Percentiles rank a stretch among this genome's conserved stretches.
phyloP scores from a whole-genome alignment of 2,888 invertebrate species.

The Tenthredo amoena region DNA sequence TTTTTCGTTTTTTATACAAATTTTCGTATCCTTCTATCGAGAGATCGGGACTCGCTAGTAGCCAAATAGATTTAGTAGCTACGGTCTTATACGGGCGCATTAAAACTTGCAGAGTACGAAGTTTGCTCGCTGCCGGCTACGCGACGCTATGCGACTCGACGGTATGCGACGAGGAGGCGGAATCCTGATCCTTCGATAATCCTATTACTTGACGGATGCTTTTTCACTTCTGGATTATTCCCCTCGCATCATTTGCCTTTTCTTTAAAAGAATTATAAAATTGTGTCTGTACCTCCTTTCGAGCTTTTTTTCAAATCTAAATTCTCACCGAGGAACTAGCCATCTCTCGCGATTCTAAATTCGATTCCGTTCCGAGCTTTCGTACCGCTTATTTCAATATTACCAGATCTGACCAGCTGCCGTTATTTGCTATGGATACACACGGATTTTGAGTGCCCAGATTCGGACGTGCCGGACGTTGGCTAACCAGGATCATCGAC shows the following conservation, averaged over 20 bases:
- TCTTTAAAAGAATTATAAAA: neutral
- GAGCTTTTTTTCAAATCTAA: neutral
- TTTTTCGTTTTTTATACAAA: neutral
- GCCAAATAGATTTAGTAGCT: conserved; percentile 17
- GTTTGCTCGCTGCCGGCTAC: conserved; percentile 16
- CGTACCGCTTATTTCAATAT: conserved; percentile 66
- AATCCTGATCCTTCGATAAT: conserved; percentile 42
- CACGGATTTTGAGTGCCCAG: conserved; percentile 55
- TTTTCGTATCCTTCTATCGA: neutral
- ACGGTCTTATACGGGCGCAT: conserved; percentile 41
- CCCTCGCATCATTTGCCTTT: conserved; percentile 12
- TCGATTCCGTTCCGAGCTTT: neutral
- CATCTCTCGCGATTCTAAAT: neutral
- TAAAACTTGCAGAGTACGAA: conserved; percentile 49
- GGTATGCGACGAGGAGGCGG: neutral
- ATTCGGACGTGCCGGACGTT: conserved; percentile 66
- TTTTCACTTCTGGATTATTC: conserved; percentile 11
- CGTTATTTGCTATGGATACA: conserved; percentile 66
- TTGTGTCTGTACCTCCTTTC: neutral
- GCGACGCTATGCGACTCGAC: too few species aligned
- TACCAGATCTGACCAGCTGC: conserved; percentile 62
- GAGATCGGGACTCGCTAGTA: neutral
- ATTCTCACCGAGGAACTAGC: neutral
- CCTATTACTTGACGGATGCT: conserved; percentile 42
- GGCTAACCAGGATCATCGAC: conserved; percentile 64